Percentiles rank a stretch among this genome's conserved stretches.
phyloP scores from a whole-genome alignment of 2,888 invertebrate species.

The Leptinotarsa peninsularis region DNA sequence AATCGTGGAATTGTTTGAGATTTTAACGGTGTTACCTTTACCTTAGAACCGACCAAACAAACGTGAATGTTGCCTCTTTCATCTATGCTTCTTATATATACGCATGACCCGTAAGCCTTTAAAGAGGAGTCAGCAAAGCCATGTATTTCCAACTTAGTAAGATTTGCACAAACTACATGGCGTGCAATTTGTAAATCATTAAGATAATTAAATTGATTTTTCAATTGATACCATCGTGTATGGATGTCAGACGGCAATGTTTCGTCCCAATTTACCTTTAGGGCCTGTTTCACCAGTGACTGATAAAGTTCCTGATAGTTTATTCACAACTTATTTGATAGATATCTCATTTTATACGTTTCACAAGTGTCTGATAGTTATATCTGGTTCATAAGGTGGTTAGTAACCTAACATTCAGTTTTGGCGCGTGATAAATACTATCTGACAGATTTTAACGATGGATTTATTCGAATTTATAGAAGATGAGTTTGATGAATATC shows the following conservation, averaged over 20 bases:
- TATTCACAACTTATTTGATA: no score
- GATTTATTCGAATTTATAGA: no score
- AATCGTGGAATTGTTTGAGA: slow-evolving; percentile 23
- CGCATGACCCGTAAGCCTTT: slow-evolving; percentile 41
- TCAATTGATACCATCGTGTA: slow-evolving; percentile 28
- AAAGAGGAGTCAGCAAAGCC: slow-evolving; percentile 37
- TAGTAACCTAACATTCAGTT: no score
- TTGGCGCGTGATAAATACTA: no score
- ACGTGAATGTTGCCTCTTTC: neutral
- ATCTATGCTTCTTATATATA: slow-evolving; percentile 28
- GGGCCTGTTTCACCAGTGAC: no score
- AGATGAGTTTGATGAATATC: no score
- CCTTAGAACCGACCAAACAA: slow-evolving; percentile 40
- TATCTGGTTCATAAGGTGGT: no score
- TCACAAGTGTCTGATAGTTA: no score
- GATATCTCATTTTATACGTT: no score
- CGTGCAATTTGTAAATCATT: slow-evolving; percentile 22
- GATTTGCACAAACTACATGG: slow-evolving; percentile 19
- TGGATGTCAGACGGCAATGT: slow-evolving; percentile 18
- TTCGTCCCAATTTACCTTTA: no score
- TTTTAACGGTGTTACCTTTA: slow-evolving; percentile 45
- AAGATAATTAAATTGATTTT: slow-evolving; percentile 21
- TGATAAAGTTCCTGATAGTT: no score
- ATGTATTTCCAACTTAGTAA: slow-evolving; percentile 25
- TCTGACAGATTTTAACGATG: no score